These are phyloP conservation scores for Drosophila sproati DNA, from an alignment of 1,140 invertebrate genomes.

Conservation along the genomic window DNA sequence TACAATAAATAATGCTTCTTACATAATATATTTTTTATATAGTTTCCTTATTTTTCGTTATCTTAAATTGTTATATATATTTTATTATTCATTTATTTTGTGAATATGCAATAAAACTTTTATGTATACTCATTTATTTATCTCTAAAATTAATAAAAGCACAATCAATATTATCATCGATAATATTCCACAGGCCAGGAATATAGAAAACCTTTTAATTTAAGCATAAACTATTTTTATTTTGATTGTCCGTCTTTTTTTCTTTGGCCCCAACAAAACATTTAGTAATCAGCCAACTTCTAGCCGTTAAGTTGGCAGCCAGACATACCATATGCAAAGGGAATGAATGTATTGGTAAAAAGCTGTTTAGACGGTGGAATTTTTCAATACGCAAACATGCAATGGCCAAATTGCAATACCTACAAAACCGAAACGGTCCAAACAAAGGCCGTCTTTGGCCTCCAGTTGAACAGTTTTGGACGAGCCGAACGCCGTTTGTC, in stretches of 20 bases:
- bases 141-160: too few species aligned
- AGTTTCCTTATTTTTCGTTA: too few species aligned
- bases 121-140: too few species aligned
- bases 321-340: constrained; percentile 28
- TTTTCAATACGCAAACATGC: constrained; percentile 81
- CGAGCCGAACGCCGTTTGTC: constrained; percentile 15
- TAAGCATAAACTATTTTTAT: background rate
- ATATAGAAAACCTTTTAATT: background rate
- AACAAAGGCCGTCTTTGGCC: constrained; percentile 53
- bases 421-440: constrained; percentile 50
- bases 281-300: constrained; percentile 53
- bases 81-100: too few species aligned
- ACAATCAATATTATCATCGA: too few species aligned
- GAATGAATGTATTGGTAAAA: constrained; percentile 28
- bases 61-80: too few species aligned
- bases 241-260: constrained; percentile 10
- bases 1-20: too few species aligned
- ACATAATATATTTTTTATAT: too few species aligned
- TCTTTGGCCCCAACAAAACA: constrained; percentile 39
- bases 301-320: constrained; percentile 47
- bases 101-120: too few species aligned
- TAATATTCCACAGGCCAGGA: background rate
- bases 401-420: constrained; percentile 79
- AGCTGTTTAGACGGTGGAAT: constrained; percentile 62
- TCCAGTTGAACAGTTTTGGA: constrained; percentile 24